phyloP scores from a whole-genome alignment of 2,888 invertebrate genomes.

The Mythimna impura region DNA sequence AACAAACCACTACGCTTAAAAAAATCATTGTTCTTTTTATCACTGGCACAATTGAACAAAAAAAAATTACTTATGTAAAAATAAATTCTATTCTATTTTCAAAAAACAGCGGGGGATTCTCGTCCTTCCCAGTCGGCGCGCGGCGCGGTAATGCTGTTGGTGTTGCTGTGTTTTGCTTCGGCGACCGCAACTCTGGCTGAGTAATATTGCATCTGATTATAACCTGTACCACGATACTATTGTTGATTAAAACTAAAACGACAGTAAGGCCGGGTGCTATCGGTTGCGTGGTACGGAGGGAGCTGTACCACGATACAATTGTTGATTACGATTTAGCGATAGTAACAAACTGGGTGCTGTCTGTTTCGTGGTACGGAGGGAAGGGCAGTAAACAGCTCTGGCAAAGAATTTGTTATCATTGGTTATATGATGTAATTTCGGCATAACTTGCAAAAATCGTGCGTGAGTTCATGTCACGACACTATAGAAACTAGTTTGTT shows the following conservation, averaged over 20 bases:
- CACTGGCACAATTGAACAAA: constrained; percentile 49
- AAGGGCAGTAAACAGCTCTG: constrained; percentile 2
- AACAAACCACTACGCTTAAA: constrained; percentile 65
- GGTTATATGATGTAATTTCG: constrained; percentile 20
- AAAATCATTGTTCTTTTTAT: constrained; percentile 64
- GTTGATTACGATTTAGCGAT: not conserved
- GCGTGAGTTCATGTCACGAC: constrained; percentile 3
- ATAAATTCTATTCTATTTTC: constrained; percentile 17
- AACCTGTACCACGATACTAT: constrained; percentile 42
- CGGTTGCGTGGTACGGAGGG: constrained; percentile 29
- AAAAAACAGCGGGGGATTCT: constrained; percentile 3
- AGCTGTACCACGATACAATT: constrained; percentile 39
- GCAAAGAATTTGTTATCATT: constrained; percentile 12
- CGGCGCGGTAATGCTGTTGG: constrained; percentile 40
- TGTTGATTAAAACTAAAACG: not conserved
- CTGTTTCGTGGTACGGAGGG: constrained; percentile 26
- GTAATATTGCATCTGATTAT: constrained; percentile 57
- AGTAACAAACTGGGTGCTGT: not conserved
- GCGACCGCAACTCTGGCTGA: constrained; percentile 30
- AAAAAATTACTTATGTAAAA: not conserved
- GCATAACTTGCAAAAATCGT: constrained; percentile 23
- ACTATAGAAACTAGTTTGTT: not conserved
- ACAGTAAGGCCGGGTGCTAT: not conserved
- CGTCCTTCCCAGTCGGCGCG: constrained; percentile 51
- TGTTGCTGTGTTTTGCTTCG: not conserved